Conservation (phyloP, 1,140 invertebrate genomes). For the Apis mellifera region Amel_HAv3.1 CM009932.2:13073501-13074000, state of each 20-base stretch:
- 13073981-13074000: not conserved
- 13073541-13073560: not conserved
- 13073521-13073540: slow-evolving; percentile 29
- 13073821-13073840: not conserved
- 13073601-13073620: not conserved
- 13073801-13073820: no score
- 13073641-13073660: not conserved
- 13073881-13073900: not conserved
- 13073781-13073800: not conserved
- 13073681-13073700: no score
- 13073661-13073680: not conserved
- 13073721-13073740: not conserved
- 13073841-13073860: not conserved
- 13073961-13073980: no score
- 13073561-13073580: not conserved
- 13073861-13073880: not conserved
- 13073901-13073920: not conserved
- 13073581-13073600: no score
- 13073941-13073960: not conserved
- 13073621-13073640: not conserved
- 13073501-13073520: slow-evolving; percentile 9
- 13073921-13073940: not conserved
- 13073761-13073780: not conserved
- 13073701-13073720: no score
- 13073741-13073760: not conserved